Base-by-base conservation (phyloP, 2,797 vertebrate genomes). In the Rhodeus uyekii region DNA sequence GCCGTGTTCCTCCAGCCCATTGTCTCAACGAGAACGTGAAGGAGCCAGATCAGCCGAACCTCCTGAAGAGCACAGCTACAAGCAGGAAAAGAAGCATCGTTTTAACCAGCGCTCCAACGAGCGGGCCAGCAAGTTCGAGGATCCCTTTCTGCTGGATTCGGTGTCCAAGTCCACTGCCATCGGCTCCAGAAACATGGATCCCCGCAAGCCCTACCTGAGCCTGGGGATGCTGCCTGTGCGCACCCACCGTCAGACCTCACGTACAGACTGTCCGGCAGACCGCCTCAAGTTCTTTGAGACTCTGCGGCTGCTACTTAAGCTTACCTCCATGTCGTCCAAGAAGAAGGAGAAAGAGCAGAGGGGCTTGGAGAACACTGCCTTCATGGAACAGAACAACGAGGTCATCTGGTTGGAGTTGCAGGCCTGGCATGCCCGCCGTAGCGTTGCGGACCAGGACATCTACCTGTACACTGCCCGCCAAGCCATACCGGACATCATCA, bases 271-370 rank as follows among this genome's bases (percentile, higher is more conserved):
- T 85, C 98, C 98, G 0, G 97, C 97, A 1, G 98, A 99, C 89
- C 96, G 98, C 61, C 93, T 99, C 65, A 99, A 99, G 90, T 99
- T 99, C 90, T 99, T 99, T 88, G 98, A 99, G 94, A 99, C 98
- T 22, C 89, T 99, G 63, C 95, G 97, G 76, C 95, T 99, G 91
- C 93, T 99, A 89, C 96, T 99, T 84, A 99, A 98, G 92, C 97
- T 99, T 91, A 99, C 98, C 72, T 99, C 98, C 91, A 97, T 99
- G 93, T 99, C 98, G 7, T 99, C 98, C 16, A 99, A 99, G 93
- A 98, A 97, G 93, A 99, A 99, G 91, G 98, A 99, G 93, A 96
- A 97, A 83, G 98, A 99, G 88, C 98, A 99, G 88, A 95, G 97
- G 36, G 96, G 97, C 63, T 93, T 96, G 80, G 98, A 99, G 87